phyloP scores from a whole-genome alignment of 2,797 vertebrate genomes.

The Hydrolagus colliei region DNA sequence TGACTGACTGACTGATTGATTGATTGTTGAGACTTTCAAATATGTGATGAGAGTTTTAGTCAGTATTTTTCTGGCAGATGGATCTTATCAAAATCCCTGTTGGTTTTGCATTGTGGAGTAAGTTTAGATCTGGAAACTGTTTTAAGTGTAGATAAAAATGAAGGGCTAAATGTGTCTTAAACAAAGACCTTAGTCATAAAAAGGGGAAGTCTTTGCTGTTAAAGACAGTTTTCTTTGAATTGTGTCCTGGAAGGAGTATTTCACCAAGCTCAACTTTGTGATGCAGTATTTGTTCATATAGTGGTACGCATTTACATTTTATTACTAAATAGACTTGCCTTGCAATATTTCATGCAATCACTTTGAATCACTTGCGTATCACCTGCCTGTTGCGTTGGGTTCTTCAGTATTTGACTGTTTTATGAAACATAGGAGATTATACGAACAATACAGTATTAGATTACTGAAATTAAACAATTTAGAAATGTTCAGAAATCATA shows the following conservation, averaged over 20 bases:
- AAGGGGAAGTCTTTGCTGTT: slow-evolving; percentile 22
- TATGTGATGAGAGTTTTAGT: slow-evolving; percentile 21
- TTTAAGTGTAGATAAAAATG: slow-evolving; percentile 20
- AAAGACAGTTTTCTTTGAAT: slow-evolving; percentile 23
- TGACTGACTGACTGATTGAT: slow-evolving; percentile 30
- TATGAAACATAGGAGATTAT: slow-evolving; percentile 29
- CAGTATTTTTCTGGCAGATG: background rate
- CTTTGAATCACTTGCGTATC: slow-evolving; percentile 29
- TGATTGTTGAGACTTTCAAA: background rate
- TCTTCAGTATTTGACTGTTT: slow-evolving; percentile 21
- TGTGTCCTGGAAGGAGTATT: slow-evolving; percentile 30
- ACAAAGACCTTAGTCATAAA: background rate
- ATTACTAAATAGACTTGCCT: slow-evolving; percentile 26
- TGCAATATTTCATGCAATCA: slow-evolving; percentile 31
- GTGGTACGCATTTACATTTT: slow-evolving; percentile 29
- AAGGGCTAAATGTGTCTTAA: slow-evolving; percentile 14
- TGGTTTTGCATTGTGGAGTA: slow-evolving; percentile 25
- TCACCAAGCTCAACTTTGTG: slow-evolving; percentile 29
- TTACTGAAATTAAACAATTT: slow-evolving; percentile 26
- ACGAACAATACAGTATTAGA: slow-evolving; percentile 30
- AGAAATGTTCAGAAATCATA: slow-evolving; percentile 21
- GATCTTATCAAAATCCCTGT: background rate
- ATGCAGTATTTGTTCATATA: slow-evolving; percentile 32
- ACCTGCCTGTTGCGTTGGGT: slow-evolving; percentile 25
- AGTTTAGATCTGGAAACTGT: slow-evolving; percentile 21